Evolutionary conservation across 2,113 vertebrate species (phyloP).

Genomic region (Psittacara wagleri): DNA sequence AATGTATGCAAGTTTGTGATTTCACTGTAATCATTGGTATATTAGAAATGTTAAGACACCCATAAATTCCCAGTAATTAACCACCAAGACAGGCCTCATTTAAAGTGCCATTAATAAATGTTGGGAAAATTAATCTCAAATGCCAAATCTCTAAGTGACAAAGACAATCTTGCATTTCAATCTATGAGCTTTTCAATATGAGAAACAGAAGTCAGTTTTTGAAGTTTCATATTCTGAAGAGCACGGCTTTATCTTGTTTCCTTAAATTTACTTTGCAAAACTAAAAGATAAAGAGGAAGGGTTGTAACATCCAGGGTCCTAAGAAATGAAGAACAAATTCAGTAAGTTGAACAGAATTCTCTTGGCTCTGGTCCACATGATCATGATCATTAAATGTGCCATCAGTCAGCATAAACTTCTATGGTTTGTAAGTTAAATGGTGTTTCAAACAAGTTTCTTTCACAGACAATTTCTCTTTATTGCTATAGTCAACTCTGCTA

Average conservation of each 20-base stretch:
- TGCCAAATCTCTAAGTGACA: background rate
- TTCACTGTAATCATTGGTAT: background rate
- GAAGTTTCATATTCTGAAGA: background rate
- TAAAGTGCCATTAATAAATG: background rate
- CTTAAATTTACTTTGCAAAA: background rate
- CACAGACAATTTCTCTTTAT: background rate
- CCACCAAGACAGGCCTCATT: background rate
- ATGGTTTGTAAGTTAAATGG: background rate
- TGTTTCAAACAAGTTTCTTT: background rate
- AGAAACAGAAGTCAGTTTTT: background rate
- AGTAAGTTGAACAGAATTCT: background rate
- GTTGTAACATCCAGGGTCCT: background rate
- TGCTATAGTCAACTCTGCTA: background rate
- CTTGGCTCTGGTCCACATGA: background rate
- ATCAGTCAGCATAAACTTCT: background rate
- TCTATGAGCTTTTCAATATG: background rate
- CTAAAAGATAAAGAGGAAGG: background rate
- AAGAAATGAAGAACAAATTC: background rate
- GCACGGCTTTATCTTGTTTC: accelerated
- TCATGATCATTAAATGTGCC: background rate
- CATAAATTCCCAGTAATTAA: background rate
- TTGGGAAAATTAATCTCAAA: background rate
- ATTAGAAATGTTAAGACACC: background rate
- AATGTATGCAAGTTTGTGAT: background rate
- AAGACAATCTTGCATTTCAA: background rate